Percentiles rank a stretch among this genome's conserved stretches.
phyloP scores from a whole-genome alignment of 2,888 invertebrate genomes.

The Epirrhoe tristata region DNA sequence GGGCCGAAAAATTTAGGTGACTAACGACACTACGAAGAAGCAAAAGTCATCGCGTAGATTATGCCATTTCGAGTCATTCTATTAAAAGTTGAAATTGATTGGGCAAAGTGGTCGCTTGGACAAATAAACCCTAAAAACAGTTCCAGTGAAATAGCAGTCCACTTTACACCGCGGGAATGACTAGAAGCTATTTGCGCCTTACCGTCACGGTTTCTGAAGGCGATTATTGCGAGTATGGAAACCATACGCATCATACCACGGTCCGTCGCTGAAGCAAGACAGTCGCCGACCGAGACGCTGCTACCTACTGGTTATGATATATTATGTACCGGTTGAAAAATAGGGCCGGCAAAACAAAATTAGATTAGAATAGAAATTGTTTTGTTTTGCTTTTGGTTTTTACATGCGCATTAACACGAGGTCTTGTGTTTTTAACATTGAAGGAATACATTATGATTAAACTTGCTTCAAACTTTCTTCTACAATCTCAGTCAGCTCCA shows the following conservation, averaged over 20 bases:
- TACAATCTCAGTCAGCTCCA: too few species aligned
- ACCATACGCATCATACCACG: constrained; percentile 50
- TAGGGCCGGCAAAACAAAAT: constrained; percentile 21
- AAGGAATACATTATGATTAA: too few species aligned
- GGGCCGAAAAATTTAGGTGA: too few species aligned
- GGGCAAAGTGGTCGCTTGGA: too few species aligned
- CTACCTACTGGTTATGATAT: constrained; percentile 30
- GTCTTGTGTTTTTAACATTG: too few species aligned
- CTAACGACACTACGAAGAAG: too few species aligned
- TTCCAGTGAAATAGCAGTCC: neutral
- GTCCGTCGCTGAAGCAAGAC: constrained; percentile 65
- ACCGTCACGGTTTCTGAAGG: constrained; percentile 36
- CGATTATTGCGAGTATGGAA: constrained; percentile 26
- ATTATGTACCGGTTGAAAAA: constrained; percentile 42
- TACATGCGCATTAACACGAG: too few species aligned
- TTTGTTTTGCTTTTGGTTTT: too few species aligned
- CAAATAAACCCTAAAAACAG: neutral
- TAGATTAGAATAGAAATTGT: neutral
- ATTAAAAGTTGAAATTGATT: too few species aligned
- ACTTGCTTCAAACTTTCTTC: too few species aligned
- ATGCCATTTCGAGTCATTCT: too few species aligned
- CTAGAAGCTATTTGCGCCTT: constrained; percentile 15
- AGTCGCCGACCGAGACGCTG: constrained; percentile 57
- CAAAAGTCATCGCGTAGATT: too few species aligned
- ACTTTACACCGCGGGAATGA: neutral